Evolutionary conservation across 2,888 invertebrate species (phyloP), one percentile per base, ranked within the genome.

Genomic region (Pilophorus perplexus): DNA sequence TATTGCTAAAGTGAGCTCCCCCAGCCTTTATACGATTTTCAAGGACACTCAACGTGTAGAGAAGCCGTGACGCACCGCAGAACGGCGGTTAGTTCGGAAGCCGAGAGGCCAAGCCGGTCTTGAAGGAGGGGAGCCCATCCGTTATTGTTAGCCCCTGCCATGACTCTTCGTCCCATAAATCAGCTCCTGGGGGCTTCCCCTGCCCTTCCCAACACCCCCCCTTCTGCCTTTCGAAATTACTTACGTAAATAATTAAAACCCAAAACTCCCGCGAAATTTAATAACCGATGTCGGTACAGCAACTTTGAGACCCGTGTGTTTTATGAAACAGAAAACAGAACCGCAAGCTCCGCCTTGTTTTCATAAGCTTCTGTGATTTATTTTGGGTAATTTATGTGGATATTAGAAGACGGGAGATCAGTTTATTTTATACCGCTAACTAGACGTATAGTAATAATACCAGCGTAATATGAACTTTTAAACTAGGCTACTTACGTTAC

Each of bases 101-200:
- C n/a, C n/a, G n/a, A n/a, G n/a, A n/a, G n/a, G n/a, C n/a, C n/a
- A n/a, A n/a, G n/a, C n/a, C n/a, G n/a, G n/a, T n/a, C n/a, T n/a
- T n/a, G n/a, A 25, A 28, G 28, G 52, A 18, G 2, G 28, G 28
- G 28, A 52, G 28, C 52, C 27, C 52, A 52, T 52, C 52, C 52
- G 52, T 52, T 52, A 52, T 52, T 52, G 52, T 52, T 52, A 52
- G 52, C 52, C 52, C 52, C 52, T 52, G 52, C 52, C 52, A 52
- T 25, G 52, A 28, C 27, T 14, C 28, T 16, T 25, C 52, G 28
- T 25, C 18, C 18, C 52, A 52, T 52, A 52, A 52, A 52, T 52
- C 52, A 52, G 28, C 52, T 28, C n/a, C 28, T 10, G 28, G 25
- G 28, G 52, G 16, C 28, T 28, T 16, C 52, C 52, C 52, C n/a